A percentile compares a stretch with the other conserved stretches of the same genome.
Evolutionary conservation across 2,888 invertebrate species (phyloP).

Genomic region (Torymus auratus): DNA sequence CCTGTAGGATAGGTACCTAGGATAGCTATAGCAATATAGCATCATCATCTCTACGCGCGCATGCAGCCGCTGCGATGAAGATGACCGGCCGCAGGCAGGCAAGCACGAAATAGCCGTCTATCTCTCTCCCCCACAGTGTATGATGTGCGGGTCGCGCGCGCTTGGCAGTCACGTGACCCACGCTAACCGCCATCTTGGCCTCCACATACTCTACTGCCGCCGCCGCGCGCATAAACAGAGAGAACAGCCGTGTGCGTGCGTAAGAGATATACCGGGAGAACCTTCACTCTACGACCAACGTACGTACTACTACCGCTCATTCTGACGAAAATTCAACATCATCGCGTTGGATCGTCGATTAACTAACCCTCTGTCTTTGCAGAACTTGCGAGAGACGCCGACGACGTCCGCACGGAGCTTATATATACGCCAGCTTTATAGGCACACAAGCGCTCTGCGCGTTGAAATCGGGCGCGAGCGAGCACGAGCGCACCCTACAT

Average conservation of each 20-base stretch:
- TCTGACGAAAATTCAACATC: no score
- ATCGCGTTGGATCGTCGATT: no score
- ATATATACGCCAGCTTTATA: background rate
- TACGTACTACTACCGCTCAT: no score
- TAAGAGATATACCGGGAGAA: slow-evolving; percentile 69
- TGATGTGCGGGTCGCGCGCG: no score
- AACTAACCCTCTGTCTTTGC: slow-evolving; percentile 66
- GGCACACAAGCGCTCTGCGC: slow-evolving; percentile 62
- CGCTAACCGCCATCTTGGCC: slow-evolving; percentile 82
- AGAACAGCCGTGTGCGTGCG: slow-evolving; percentile 75
- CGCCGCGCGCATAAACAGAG: slow-evolving; percentile 78
- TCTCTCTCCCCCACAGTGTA: no score
- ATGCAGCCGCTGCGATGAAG: no score
- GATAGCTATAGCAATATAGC: no score
- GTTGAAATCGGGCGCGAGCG: slow-evolving; percentile 61
- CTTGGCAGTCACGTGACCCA: slow-evolving; percentile 78
- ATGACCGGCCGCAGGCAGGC: no score
- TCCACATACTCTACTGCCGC: slow-evolving; percentile 52
- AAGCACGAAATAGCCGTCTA: no score
- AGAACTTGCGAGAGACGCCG: slow-evolving; percentile 71
- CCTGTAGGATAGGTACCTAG: background rate
- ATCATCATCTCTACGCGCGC: no score
- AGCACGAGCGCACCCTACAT: slow-evolving; percentile 34
- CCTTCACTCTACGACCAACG: no score
- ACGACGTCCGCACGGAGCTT: background rate